These are phyloP conservation scores for Meandrina meandrites DNA, from an alignment of 92 coral and sea anemone species.

Conservation along the genomic window DNA sequence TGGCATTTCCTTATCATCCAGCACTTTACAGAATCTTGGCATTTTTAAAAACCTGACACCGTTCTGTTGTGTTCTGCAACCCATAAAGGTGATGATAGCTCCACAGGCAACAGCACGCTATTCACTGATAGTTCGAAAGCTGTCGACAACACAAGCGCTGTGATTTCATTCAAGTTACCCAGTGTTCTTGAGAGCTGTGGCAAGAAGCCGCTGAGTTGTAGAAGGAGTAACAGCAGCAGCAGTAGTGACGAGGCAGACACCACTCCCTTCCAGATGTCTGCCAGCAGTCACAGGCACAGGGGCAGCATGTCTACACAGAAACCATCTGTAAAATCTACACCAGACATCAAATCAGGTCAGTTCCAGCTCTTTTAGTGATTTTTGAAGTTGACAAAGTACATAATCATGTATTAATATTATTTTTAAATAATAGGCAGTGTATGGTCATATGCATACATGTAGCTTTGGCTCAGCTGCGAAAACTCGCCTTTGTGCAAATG, in stretches of 20 bases:
- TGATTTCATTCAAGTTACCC: slow-evolving; percentile 75
- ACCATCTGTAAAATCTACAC: slow-evolving; percentile 67
- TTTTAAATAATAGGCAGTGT: too few species aligned
- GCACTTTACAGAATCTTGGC: too few species aligned
- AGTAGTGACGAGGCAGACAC: slow-evolving; percentile 89
- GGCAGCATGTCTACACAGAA: slow-evolving; percentile 72
- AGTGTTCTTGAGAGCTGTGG: slow-evolving; percentile 58
- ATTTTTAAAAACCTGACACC: neutral
- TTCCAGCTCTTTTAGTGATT: neutral
- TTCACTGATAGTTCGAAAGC: slow-evolving; percentile 15
- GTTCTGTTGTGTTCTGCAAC: neutral
- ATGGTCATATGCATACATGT: too few species aligned
- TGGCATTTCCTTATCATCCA: neutral
- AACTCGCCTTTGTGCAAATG: too few species aligned
- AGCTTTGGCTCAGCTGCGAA: too few species aligned
- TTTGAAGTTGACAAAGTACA: too few species aligned
- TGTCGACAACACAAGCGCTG: slow-evolving; percentile 40
- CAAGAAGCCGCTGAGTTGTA: slow-evolving; percentile 13
- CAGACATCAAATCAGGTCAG: slow-evolving; percentile 73
- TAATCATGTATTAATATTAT: too few species aligned
- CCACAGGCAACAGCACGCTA: slow-evolving; percentile 17
- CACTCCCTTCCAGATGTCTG: slow-evolving; percentile 54
- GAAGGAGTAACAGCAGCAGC: slow-evolving; percentile 70
- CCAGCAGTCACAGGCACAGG: slow-evolving; percentile 16
- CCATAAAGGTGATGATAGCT: slow-evolving; percentile 31